Percentiles rank a stretch among this genome's conserved stretches.
Conservation (phyloP, 2,888 invertebrate genomes). For the Frankliniella fusca region DNA sequence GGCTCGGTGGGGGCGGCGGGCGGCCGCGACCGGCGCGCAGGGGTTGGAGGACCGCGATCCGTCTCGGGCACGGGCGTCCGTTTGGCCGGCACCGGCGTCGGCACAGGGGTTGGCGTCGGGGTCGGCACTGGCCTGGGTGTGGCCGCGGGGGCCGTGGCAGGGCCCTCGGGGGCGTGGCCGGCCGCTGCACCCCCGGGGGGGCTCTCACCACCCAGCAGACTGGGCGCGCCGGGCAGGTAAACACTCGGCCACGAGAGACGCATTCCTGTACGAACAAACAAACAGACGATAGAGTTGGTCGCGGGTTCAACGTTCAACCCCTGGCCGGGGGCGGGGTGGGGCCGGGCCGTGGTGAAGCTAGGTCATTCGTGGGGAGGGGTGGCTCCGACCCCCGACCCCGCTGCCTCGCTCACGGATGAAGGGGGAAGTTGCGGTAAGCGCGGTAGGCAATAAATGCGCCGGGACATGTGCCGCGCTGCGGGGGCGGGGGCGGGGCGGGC, state of each 20-base stretch:
- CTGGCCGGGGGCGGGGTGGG: background rate
- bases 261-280: slow-evolving; percentile 31
- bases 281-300: background rate
- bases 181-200: background rate
- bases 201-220: background rate
- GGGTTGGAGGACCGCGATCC: slow-evolving; percentile 9
- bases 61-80: background rate
- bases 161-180: background rate
- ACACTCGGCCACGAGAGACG: slow-evolving; percentile 37
- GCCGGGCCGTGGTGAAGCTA: background rate
- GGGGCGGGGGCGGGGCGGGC: slow-evolving; percentile 37
- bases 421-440: no score
- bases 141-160: background rate
- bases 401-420: background rate
- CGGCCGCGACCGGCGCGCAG: background rate
- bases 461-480: slow-evolving; percentile 31
- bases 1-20: background rate
- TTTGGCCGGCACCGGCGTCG: background rate
- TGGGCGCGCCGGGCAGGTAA: slow-evolving; percentile 26
- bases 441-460: no score
- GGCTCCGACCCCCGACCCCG: background rate
- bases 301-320: background rate
- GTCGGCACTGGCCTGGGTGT: slow-evolving; percentile 2
- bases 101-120: background rate
- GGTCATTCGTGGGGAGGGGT: background rate